phyloP scores from a whole-genome alignment of 23 tunicate genomes.

The Trididemnum miniatum region DNA sequence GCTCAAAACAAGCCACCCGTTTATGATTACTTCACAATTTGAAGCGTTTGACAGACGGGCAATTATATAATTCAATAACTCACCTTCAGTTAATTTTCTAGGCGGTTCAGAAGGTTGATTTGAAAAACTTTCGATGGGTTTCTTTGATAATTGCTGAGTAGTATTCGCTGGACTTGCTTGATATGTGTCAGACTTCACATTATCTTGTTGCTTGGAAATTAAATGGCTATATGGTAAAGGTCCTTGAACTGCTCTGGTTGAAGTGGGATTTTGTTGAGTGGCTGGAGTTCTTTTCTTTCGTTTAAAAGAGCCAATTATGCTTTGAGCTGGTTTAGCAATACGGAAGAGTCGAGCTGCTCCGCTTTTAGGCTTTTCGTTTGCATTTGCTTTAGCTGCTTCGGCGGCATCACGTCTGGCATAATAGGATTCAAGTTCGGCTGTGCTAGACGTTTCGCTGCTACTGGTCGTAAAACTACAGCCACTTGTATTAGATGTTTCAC shows the following conservation, averaged over 20 bases:
- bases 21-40: too few relatives aligned
- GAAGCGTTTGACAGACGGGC: too few relatives aligned
- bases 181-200: too few relatives aligned
- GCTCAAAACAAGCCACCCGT: too few relatives aligned
- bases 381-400: conserved; percentile 25
- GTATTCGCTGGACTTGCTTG: too few relatives aligned
- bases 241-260: not conserved
- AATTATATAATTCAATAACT: too few relatives aligned
- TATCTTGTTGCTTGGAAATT: not conserved
- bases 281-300: conserved; percentile 46
- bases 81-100: too few relatives aligned
- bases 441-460: conserved; percentile 81
- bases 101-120: too few relatives aligned
- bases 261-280: not conserved
- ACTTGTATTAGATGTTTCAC: conserved; percentile 79
- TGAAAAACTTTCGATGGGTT: too few relatives aligned
- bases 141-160: too few relatives aligned
- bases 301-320: conserved; percentile 64
- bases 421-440: conserved; percentile 54
- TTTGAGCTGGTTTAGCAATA: conserved; percentile 59
- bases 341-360: conserved; percentile 56
- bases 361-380: conserved; percentile 21
- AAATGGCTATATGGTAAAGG: not conserved
- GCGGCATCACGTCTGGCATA: conserved; percentile 34
- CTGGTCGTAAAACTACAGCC: conserved; percentile 61